Evolutionary conservation across 2,113 vertebrate genomes (phyloP).

Genomic region (Eupsittula cactorum): DNA sequence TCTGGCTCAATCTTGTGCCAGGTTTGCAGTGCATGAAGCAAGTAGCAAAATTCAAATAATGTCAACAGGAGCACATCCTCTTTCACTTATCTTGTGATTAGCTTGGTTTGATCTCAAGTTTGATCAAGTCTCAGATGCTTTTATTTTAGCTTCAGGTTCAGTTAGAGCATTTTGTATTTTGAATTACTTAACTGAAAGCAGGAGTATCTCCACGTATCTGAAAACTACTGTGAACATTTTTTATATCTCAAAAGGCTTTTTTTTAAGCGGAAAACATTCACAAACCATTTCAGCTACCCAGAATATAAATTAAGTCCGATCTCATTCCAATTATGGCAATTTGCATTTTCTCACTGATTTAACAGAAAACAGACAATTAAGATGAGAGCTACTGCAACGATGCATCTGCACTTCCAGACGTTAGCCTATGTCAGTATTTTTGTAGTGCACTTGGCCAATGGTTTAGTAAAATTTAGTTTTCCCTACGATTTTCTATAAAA

Average conservation of each 20-base stretch:
- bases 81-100: neutral
- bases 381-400: neutral
- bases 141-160: conserved; percentile 8
- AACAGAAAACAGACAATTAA: conserved; percentile 60
- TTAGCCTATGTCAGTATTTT: conserved; percentile 40
- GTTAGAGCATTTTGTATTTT: neutral
- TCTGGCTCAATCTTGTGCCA: neutral
- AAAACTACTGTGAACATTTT: conserved; percentile 16
- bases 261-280: neutral
- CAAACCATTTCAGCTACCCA: neutral
- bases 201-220: neutral
- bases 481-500: neutral
- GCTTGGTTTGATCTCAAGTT: neutral
- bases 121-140: neutral
- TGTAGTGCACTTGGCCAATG: neutral
- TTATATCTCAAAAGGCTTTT: neutral
- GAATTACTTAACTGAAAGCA: neutral
- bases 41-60: neutral
- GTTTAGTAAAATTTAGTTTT: neutral
- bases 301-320: conserved; percentile 14
- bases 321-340: neutral
- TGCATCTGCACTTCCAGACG: conserved; percentile 47
- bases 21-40: neutral
- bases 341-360: conserved; percentile 44
- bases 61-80: neutral